A percentile compares a stretch with the other conserved stretches of the same genome.
phyloP scores from a whole-genome alignment of 2,888 invertebrate species.

The Mycalesis mineus region DNA sequence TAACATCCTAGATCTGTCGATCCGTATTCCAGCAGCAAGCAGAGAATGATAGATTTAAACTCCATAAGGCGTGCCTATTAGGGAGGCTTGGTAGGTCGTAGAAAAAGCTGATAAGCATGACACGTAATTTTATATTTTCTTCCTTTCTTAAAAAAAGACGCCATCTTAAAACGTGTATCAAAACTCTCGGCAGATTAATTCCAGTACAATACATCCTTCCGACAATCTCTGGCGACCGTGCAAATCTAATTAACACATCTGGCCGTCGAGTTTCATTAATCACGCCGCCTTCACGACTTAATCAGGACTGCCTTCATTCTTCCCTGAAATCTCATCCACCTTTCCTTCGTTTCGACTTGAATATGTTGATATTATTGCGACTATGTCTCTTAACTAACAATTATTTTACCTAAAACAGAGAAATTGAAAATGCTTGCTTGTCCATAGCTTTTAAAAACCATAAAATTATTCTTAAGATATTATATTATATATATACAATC shows the following conservation, averaged over 20 bases:
- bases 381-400: background rate
- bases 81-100: too few relatives aligned
- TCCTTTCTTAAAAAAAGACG: background rate
- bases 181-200: background rate
- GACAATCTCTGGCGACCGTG: conserved; percentile 19
- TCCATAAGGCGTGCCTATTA: too few relatives aligned
- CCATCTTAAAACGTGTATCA: background rate
- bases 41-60: too few relatives aligned
- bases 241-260: conserved; percentile 32
- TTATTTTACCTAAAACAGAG: too few relatives aligned
- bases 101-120: too few relatives aligned
- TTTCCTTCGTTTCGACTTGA: conserved; percentile 13
- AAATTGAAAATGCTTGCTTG: too few relatives aligned
- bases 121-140: too few relatives aligned
- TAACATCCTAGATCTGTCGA: too few relatives aligned
- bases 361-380: conserved; percentile 4
- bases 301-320: conserved; percentile 25
- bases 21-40: too few relatives aligned
- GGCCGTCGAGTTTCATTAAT: conserved; percentile 30
- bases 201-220: conserved; percentile 8
- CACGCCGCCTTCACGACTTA: conserved; percentile 29
- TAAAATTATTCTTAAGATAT: too few relatives aligned
- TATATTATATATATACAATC: too few relatives aligned
- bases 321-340: conserved; percentile 17
- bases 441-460: too few relatives aligned